Conservation (phyloP, 2,888 invertebrate genomes). For the Limnephilus marmoratus region DNA sequence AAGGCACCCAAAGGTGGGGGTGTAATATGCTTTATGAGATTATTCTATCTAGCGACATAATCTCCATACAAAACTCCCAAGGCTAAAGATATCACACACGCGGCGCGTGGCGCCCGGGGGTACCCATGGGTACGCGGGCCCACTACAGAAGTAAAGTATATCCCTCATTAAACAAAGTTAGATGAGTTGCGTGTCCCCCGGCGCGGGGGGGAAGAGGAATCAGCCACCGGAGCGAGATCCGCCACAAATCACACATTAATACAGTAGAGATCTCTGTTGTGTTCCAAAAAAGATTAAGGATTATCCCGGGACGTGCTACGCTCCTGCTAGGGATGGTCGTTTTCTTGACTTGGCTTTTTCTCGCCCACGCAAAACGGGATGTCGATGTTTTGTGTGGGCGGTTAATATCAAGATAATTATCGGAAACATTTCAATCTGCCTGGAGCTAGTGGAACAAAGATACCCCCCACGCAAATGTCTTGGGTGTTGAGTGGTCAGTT, state of each 20-base stretch:
- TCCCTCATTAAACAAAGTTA: constrained; percentile 45
- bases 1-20: background rate
- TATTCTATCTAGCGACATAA: constrained; percentile 20
- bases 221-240: background rate
- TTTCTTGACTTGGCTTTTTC: background rate
- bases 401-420: background rate
- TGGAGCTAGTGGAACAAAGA: background rate
- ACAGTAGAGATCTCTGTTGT: constrained; percentile 37
- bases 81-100: constrained; percentile 22
- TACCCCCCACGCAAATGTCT: too few species aligned
- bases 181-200: constrained; percentile 31
- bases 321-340: background rate
- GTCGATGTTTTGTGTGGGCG: background rate
- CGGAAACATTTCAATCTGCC: background rate
- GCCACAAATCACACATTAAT: constrained; percentile 56
- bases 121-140: background rate
- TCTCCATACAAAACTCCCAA: constrained; percentile 26
- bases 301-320: background rate
- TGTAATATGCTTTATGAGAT: background rate
- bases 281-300: background rate
- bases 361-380: too few species aligned
- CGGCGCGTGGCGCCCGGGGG: background rate
- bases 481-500: too few species aligned
- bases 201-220: background rate
- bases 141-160: constrained; percentile 10